Conservation (phyloP, 2,888 invertebrate genomes). For the Koerneria pararmatus region DNA sequence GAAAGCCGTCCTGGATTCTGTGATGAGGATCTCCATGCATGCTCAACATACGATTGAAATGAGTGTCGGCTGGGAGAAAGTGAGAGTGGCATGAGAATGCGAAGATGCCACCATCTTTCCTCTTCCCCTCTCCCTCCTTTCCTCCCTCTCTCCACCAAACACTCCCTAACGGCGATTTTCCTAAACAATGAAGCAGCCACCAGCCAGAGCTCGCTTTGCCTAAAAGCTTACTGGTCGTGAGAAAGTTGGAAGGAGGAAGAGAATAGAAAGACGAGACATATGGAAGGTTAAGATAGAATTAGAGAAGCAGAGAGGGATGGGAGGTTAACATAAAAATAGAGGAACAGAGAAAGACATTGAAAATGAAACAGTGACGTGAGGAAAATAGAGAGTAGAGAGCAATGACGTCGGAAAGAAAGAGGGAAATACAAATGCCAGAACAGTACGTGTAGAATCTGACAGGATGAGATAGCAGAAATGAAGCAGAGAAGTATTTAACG, state of each 20-base stretch:
- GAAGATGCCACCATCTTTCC: slow-evolving; percentile 6
- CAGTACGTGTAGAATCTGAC: too few relatives aligned
- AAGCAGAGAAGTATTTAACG: too few relatives aligned
- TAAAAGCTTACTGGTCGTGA: not conserved
- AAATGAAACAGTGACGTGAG: slow-evolving; percentile 1
- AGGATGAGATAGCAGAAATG: too few relatives aligned
- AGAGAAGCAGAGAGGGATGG: slow-evolving; percentile 1
- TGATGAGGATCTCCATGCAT: slow-evolving; percentile 3
- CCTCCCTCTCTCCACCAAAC: not conserved
- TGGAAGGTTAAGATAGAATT: not conserved
- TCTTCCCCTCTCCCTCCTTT: not conserved
- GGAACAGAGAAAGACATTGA: not conserved
- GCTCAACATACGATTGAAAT: slow-evolving; percentile 14
- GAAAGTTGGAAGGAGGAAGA: slow-evolving; percentile 2
- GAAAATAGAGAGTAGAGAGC: not conserved
- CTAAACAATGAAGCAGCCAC: slow-evolving; percentile 5
- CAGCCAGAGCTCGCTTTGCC: not conserved
- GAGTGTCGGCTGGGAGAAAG: slow-evolving; percentile 2
- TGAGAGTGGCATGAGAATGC: not conserved
- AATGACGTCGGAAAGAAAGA: too few relatives aligned
- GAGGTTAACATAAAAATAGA: too few relatives aligned
- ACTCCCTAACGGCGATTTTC: slow-evolving; percentile 1
- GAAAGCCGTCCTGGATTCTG: not conserved
- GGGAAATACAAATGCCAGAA: too few relatives aligned
- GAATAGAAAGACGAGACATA: slow-evolving; percentile 1